Evolutionary conservation across 2,888 invertebrate species (phyloP), one percentile per base, ranked within the genome.

Genomic region (Eupithecia tripunctaria): DNA sequence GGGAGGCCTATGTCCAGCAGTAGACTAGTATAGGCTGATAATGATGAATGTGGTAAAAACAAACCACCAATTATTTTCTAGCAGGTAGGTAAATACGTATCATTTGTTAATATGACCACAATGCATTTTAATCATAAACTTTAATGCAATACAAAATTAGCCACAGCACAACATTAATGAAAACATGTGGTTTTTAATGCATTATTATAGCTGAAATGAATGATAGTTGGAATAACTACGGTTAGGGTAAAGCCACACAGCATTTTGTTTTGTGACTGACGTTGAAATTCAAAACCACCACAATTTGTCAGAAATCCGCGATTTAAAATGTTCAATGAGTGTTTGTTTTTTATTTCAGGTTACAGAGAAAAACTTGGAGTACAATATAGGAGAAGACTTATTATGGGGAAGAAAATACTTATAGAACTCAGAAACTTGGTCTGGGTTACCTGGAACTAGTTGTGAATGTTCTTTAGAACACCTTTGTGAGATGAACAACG

Each of bases 141-240:
- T 85, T 84, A 82, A 76, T 78, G 72, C 85, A 85, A 85, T 87
- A 86, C 88, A 88, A 86, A 88, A 89, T 89, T 89, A 89, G 89
- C 86, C 72, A 76, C 83, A 74, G 78, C 71, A 64, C 74, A 77
- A 80, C 81, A 79, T 84, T 92, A 92, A 92, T 92, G 89, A 92
- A 91, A 91, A 92, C 91, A 92, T 92, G 91, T 92, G 90, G 92
- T 93, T 93, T 93, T 92, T 91, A 92, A 91, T 90, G 92, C 90
- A 91, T 92, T 64, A 93, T 92, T 92, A 93, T 73, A 92, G 88
- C 88, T 86, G 84, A 87, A 90, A 89, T 92, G 89, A 63, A 94
- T 88, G 91, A 87, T 88, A 88, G 82, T 76, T 84, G 84, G 88
- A 89, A 92, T 91, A 76, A 91, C 88, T 89, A 56, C 5, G 25